Evolutionary conservation across 2,888 invertebrate genomes (phyloP).

Genomic region (Eupithecia insigniata): DNA sequence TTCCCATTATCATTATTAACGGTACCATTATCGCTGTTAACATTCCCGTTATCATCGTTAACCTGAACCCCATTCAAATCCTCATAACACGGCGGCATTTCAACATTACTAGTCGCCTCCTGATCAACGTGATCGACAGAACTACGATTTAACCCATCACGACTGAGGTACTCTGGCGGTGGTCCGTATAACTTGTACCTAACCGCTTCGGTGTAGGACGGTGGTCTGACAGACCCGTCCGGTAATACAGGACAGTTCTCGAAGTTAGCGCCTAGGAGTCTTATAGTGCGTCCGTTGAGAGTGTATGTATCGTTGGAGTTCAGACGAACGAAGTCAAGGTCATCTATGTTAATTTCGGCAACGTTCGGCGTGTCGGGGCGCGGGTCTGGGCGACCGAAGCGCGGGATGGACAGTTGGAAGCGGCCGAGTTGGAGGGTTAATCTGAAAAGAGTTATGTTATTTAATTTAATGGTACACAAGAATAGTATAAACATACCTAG

Average conservation of each 20-base stretch:
- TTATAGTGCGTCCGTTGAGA: conserved; percentile 73
- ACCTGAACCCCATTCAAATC: conserved; percentile 53
- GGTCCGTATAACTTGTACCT: conserved; percentile 75
- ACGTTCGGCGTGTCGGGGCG: conserved; percentile 76
- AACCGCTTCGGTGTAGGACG: conserved; percentile 74
- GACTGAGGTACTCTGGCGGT: conserved; percentile 72
- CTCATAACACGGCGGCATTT: conserved; percentile 76
- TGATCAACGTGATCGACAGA: conserved; percentile 53
- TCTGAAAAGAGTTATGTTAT: conserved; percentile 2
- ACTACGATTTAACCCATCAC: conserved; percentile 58
- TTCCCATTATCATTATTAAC: conserved; percentile 21
- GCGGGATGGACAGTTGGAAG: conserved; percentile 69
- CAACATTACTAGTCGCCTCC: conserved; percentile 66
- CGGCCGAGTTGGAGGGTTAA: conserved; percentile 70
- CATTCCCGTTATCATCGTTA: conserved; percentile 23
- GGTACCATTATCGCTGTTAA: conserved; percentile 6
- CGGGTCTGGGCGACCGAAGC: conserved; percentile 57
- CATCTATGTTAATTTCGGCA: conserved; percentile 68
- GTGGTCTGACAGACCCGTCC: conserved; percentile 58
- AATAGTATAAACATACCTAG: too few species aligned
- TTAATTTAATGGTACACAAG: too few species aligned
- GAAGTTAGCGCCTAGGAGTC: conserved; percentile 72
- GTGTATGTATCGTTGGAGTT: conserved; percentile 74
- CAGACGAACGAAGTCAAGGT: conserved; percentile 67
- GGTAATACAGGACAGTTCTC: conserved; percentile 65